Percentiles rank a stretch among this genome's conserved stretches.
phyloP scores from a whole-genome alignment of 2,888 invertebrate species.

The Isoperla grammatica region DNA sequence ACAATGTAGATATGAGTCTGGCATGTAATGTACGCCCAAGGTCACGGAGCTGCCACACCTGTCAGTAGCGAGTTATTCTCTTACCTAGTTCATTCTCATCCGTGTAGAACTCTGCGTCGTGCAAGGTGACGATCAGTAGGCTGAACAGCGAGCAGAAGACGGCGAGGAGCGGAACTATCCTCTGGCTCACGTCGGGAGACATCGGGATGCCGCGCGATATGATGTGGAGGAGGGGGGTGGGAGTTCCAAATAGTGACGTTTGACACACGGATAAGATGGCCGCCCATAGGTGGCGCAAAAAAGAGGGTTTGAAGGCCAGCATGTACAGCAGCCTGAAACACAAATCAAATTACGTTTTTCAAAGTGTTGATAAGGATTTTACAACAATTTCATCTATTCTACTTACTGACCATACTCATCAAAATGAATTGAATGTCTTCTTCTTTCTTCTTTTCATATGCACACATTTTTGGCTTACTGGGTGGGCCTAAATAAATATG shows the following conservation, averaged over 20 bases:
- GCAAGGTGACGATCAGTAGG: slow-evolving; percentile 71
- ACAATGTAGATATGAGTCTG: too few species aligned
- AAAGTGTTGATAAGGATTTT: too few species aligned
- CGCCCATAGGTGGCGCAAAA: slow-evolving; percentile 71
- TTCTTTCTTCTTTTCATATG: too few species aligned
- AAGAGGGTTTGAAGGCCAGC: slow-evolving; percentile 70
- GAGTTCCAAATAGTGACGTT: slow-evolving; percentile 46
- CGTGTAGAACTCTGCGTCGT: slow-evolving; percentile 77
- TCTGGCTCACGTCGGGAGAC: slow-evolving; percentile 55
- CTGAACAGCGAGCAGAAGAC: slow-evolving; percentile 81
- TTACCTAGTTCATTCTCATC: slow-evolving; percentile 40
- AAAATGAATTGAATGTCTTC: too few species aligned
- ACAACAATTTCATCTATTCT: neutral
- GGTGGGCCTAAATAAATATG: too few species aligned
- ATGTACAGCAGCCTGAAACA: slow-evolving; percentile 63
- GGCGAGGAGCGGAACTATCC: slow-evolving; percentile 69
- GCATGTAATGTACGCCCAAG: too few species aligned
- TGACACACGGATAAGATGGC: slow-evolving; percentile 45
- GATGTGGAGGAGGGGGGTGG: slow-evolving; percentile 57
- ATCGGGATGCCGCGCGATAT: slow-evolving; percentile 61
- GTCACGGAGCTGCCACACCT: too few species aligned
- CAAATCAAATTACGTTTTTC: slow-evolving; percentile 3
- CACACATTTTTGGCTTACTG: too few species aligned
- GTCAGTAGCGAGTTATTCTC: too few species aligned
- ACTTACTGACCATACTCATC: too few species aligned